phyloP scores from a whole-genome alignment of 2,888 invertebrate species.

The Geophilus truncorum region DNA sequence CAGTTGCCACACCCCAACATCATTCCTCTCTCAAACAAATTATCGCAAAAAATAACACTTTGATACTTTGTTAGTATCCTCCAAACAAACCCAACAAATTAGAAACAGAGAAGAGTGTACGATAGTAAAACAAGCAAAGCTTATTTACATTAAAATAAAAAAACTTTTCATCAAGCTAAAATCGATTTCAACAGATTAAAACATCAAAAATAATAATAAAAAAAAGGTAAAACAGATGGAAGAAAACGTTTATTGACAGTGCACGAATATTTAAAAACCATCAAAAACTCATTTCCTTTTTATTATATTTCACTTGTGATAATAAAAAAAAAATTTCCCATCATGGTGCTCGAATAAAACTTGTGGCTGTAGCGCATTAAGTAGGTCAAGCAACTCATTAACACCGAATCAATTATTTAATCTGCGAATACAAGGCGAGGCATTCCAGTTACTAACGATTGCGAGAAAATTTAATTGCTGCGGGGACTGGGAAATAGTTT shows the following conservation, averaged over 20 bases:
- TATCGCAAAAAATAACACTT: slow-evolving; percentile 9
- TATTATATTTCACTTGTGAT: background rate
- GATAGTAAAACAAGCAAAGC: no score
- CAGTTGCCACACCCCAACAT: slow-evolving; percentile 3
- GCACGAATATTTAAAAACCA: background rate
- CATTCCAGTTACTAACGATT: background rate
- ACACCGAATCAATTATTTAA: background rate
- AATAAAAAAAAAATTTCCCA: background rate
- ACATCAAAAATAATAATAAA: background rate
- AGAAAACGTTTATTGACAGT: background rate
- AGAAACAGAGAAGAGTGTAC: background rate
- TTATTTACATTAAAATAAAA: no score
- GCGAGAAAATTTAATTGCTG: background rate
- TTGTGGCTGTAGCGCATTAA: background rate
- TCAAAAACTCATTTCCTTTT: background rate
- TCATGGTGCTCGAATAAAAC: background rate
- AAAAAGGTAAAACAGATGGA: background rate
- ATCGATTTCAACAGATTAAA: background rate
- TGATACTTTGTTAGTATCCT: background rate
- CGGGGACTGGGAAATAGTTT: background rate
- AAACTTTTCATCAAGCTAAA: background rate
- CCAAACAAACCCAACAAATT: background rate
- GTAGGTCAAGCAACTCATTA: background rate
- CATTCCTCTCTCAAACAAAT: slow-evolving; percentile 20
- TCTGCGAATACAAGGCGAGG: background rate